These are phyloP conservation scores for Catamblyrhynchus diadema DNA, from an alignment of 2,797 vertebrate genomes.

Conservation along the genomic window DNA sequence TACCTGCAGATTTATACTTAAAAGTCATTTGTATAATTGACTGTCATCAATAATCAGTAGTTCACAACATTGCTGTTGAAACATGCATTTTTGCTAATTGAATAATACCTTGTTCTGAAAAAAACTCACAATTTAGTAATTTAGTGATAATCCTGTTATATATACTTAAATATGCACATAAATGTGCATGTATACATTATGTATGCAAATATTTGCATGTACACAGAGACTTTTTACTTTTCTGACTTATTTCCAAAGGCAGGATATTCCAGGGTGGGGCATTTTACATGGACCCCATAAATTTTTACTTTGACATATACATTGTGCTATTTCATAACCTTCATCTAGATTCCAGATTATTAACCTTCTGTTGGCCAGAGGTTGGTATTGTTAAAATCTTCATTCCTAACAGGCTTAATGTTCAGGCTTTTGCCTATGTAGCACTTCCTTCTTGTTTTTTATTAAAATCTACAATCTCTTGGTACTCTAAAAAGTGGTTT, in stretches of 20 bases:
- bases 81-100: neutral
- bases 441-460: neutral
- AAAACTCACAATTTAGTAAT: neutral
- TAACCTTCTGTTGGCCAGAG: neutral
- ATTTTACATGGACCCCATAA: neutral
- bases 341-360: neutral
- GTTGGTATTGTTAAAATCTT: neutral
- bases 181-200: neutral
- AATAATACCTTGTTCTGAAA: neutral
- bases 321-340: neutral
- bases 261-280: neutral
- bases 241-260: neutral
- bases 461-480: neutral
- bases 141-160: neutral
- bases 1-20: neutral
- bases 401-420: neutral
- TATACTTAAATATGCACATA: neutral
- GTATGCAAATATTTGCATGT: neutral
- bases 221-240: neutral
- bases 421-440: neutral
- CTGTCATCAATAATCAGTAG: neutral
- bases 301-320: neutral
- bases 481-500: neutral
- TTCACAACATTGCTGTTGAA: neutral
- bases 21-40: neutral